Percentiles rank a stretch among this genome's conserved stretches.
These are phyloP conservation scores for Zaprionus africanus DNA, from an alignment of 1,140 invertebrate species.

Conservation along the genomic window DNA sequence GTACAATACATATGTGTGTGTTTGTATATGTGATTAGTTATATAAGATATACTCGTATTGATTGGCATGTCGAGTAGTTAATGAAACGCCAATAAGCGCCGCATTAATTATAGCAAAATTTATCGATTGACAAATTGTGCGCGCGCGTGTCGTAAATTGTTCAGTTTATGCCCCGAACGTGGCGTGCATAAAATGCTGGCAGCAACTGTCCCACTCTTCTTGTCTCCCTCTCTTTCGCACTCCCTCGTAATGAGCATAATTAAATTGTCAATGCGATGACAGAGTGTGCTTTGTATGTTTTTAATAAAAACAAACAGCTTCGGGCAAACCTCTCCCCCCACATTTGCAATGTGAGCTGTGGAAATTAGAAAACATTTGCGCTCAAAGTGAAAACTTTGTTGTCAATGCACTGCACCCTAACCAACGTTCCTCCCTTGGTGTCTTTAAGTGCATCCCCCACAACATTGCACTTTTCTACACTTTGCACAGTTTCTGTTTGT, in stretches of 20 bases:
- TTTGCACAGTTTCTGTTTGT: slow-evolving; percentile 46
- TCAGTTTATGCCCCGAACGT: slow-evolving; percentile 72
- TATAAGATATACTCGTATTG: background rate
- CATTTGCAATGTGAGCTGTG: background rate
- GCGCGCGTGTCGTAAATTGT: slow-evolving; percentile 73
- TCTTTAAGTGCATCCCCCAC: slow-evolving; percentile 48
- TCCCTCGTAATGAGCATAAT: slow-evolving; percentile 46
- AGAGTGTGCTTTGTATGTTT: slow-evolving; percentile 19
- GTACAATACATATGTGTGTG: slow-evolving; percentile 33
- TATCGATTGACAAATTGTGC: slow-evolving; percentile 81
- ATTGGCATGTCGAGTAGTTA: slow-evolving; percentile 37
- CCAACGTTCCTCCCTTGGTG: background rate
- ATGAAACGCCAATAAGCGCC: slow-evolving; percentile 77
- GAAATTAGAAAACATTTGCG: slow-evolving; percentile 46
- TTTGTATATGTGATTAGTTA: slow-evolving; percentile 10
- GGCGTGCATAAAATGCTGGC: slow-evolving; percentile 63
- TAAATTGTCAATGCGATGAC: slow-evolving; percentile 48
- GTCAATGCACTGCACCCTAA: slow-evolving; percentile 2
- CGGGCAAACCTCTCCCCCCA: background rate
- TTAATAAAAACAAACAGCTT: slow-evolving; percentile 38
- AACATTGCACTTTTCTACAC: slow-evolving; percentile 9
- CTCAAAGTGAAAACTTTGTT: slow-evolving; percentile 65
- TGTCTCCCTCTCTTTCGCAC: background rate
- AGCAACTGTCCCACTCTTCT: background rate
- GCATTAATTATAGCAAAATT: slow-evolving; percentile 80